A percentile compares a stretch with the other conserved stretches of the same genome.
Evolutionary conservation across 2,888 invertebrate genomes (phyloP).

Genomic region (Pogonocherus hispidulus): DNA sequence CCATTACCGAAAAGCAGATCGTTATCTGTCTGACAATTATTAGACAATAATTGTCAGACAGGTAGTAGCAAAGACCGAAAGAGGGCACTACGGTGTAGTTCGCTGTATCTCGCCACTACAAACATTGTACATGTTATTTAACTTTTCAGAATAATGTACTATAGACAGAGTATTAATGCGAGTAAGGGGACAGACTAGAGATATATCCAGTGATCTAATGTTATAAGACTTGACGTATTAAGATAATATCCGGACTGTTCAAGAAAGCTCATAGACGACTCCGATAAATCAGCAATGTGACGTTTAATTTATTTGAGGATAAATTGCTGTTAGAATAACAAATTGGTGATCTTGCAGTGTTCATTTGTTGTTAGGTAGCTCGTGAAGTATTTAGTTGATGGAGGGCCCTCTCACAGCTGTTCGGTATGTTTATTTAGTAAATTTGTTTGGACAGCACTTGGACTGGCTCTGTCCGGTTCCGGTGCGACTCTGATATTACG

Average conservation of each 20-base stretch:
- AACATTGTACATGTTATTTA: too few species aligned
- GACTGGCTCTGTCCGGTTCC: conserved; percentile 61
- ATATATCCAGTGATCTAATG: too few species aligned
- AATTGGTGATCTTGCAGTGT: conserved; percentile 23
- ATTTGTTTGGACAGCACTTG: conserved; percentile 62
- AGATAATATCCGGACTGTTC: not conserved
- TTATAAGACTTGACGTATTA: too few species aligned
- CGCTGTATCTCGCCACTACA: too few species aligned
- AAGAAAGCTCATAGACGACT: not conserved
- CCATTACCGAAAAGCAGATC: too few species aligned
- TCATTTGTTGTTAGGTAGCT: conserved; percentile 24
- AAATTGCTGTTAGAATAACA: conserved; percentile 6
- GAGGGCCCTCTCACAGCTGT: conserved; percentile 46
- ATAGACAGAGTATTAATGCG: too few species aligned
- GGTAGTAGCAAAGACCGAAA: too few species aligned
- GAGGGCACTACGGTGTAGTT: too few species aligned
- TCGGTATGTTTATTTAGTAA: conserved; percentile 60
- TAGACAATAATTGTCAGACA: too few species aligned
- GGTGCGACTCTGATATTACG: conserved; percentile 56
- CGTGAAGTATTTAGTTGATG: conserved; percentile 44
- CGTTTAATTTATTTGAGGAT: conserved; percentile 15
- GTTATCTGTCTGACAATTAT: too few species aligned
- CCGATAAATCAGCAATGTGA: not conserved
- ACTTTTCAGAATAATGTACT: too few species aligned
- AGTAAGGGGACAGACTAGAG: too few species aligned